These are phyloP conservation scores for Sapayoa aenigma DNA, from an alignment of 2,113 vertebrate species.

Conservation along the genomic window DNA sequence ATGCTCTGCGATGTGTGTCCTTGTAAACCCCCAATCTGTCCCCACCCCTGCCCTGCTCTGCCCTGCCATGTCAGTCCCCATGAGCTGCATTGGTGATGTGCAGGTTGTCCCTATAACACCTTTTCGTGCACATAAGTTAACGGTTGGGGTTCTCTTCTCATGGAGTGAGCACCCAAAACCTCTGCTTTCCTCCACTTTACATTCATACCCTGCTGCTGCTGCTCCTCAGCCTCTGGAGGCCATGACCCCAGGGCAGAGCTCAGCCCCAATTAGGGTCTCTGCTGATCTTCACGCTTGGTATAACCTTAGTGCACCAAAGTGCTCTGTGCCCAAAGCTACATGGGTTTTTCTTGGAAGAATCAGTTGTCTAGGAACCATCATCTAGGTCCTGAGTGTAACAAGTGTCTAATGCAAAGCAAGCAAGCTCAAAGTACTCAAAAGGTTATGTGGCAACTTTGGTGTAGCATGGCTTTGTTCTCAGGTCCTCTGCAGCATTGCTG, in stretches of 20 bases:
- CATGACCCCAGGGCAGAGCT: background rate
- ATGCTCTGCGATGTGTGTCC: background rate
- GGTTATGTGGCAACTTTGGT: fast-evolving
- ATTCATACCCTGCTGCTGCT: background rate
- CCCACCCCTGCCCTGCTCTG: fast-evolving
- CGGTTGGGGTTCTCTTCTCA: background rate
- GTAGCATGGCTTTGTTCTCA: background rate
- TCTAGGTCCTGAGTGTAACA: background rate
- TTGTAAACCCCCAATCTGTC: background rate
- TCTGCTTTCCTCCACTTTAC: background rate
- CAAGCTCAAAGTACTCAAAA: background rate
- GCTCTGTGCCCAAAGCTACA: background rate
- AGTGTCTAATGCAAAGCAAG: background rate
- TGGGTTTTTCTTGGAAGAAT: background rate
- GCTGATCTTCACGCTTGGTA: background rate
- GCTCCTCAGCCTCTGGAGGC: background rate
- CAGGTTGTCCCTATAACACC: background rate
- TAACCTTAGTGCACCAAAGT: background rate
- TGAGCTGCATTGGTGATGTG: background rate
- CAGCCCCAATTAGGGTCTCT: background rate
- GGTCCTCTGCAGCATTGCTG: background rate
- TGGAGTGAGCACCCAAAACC: background rate
- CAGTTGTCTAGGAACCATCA: background rate
- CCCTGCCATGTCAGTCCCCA: background rate
- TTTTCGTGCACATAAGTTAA: background rate